These are phyloP conservation scores for Gonatopus flavifemur DNA, from an alignment of 1,140 invertebrate genomes.

Conservation along the genomic window DNA sequence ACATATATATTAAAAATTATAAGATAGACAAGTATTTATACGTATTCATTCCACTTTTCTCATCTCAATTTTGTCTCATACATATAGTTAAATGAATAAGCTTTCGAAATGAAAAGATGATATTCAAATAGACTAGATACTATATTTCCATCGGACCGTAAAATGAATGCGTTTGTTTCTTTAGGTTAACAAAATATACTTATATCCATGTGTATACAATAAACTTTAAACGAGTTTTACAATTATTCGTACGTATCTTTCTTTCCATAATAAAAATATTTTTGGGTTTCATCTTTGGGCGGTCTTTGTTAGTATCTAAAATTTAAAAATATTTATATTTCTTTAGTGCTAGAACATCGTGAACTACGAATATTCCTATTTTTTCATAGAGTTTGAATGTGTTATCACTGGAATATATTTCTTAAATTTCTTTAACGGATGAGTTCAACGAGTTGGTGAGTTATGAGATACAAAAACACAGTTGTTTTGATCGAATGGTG, in stretches of 20 bases:
- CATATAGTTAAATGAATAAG: constrained; percentile 4
- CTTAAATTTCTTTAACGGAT: too few species aligned
- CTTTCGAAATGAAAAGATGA: constrained; percentile 19
- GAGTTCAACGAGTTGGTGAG: too few species aligned
- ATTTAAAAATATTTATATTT: constrained; percentile 30
- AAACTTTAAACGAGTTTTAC: too few species aligned
- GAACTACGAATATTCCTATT: too few species aligned
- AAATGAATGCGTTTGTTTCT: constrained; percentile 23
- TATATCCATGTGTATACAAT: constrained; percentile 12
- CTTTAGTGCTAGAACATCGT: constrained; percentile 7
- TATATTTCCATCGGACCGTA: constrained; percentile 29
- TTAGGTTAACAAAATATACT: constrained; percentile 22
- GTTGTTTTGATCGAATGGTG: too few species aligned
- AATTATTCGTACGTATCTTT: constrained; percentile 13
- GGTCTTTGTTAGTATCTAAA: constrained; percentile 30
- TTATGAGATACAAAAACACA: too few species aligned
- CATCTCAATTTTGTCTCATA: constrained; percentile 12
- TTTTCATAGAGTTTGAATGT: too few species aligned
- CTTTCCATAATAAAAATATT: constrained; percentile 45
- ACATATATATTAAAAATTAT: background rate
- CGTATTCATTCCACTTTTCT: constrained; percentile 15
- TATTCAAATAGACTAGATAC: constrained; percentile 42
- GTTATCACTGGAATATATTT: too few species aligned
- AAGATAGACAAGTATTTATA: constrained; percentile 6
- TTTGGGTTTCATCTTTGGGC: constrained; percentile 51